Percentiles rank a stretch among this genome's conserved stretches.
Evolutionary conservation across 2,113 vertebrate species (phyloP).

Genomic region (Gallinago paraguaiae): DNA sequence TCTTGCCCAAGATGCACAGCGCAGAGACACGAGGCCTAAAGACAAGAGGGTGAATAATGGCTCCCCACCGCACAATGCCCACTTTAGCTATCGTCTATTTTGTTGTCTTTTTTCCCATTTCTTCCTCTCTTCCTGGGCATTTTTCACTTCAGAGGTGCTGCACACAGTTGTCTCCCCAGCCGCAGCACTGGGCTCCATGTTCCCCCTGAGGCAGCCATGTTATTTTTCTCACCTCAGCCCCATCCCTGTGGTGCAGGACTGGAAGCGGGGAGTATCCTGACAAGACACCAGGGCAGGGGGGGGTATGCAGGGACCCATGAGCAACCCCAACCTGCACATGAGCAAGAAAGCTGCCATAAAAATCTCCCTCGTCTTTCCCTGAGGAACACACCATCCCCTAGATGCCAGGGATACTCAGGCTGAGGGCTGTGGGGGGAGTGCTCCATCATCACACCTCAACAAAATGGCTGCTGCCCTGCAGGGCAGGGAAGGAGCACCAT

Average conservation of each 20-base stretch:
- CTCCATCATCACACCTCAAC: background rate
- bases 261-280: background rate
- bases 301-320: background rate
- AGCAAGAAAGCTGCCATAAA: background rate
- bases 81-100: background rate
- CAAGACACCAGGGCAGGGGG: no score
- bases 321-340: fast-evolving
- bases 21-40: background rate
- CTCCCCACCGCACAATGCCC: background rate
- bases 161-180: background rate
- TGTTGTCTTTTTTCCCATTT: background rate
- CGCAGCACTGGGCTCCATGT: background rate
- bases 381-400: background rate
- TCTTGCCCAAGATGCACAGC: background rate
- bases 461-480: background rate
- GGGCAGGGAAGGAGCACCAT: fast-evolving
- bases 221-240: background rate
- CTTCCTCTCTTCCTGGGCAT: background rate
- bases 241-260: background rate
- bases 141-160: background rate
- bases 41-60: background rate
- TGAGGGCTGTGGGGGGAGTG: fast-evolving
- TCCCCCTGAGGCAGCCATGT: background rate
- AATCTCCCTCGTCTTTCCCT: background rate
- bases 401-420: background rate